Evolutionary conservation across 2,113 vertebrate species (phyloP).

Genomic region (Brachirus orientalis): DNA sequence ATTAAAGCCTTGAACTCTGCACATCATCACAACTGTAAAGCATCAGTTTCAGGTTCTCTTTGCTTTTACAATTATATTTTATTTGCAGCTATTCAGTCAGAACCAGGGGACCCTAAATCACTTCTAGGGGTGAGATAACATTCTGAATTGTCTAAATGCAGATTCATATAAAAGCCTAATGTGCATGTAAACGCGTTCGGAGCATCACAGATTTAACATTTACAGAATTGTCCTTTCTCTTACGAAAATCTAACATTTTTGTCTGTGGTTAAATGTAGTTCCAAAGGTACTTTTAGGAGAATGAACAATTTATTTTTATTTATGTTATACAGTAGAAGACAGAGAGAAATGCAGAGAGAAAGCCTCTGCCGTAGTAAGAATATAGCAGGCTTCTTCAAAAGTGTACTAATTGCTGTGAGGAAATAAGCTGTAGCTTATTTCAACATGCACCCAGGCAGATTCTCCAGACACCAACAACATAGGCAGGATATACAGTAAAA

Average conservation of each 20-base stretch:
- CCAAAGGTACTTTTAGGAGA: no score
- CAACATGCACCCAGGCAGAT: no score
- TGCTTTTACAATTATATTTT: conserved; percentile 7
- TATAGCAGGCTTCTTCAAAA: neutral
- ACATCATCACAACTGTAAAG: conserved; percentile 38
- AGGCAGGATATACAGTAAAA: neutral
- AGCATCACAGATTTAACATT: no score
- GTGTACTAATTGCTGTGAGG: no score
- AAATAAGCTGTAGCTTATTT: no score
- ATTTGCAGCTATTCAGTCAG: conserved; percentile 17
- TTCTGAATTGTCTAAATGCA: neutral
- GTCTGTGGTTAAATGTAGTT: no score
- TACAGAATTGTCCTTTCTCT: no score
- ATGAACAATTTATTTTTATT: neutral
- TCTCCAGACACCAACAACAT: neutral
- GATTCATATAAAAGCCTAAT: no score
- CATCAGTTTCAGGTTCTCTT: conserved; percentile 22
- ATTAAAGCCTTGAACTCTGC: conserved; percentile 31
- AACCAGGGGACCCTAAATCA: conserved; percentile 5
- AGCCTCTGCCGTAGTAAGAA: no score
- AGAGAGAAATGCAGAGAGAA: neutral
- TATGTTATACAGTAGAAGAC: neutral
- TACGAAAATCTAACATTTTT: no score
- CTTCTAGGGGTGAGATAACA: neutral
- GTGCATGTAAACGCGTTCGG: neutral